Conservation (phyloP, 1,140 invertebrate genomes). For the Scaptomyza pallida region DNA sequence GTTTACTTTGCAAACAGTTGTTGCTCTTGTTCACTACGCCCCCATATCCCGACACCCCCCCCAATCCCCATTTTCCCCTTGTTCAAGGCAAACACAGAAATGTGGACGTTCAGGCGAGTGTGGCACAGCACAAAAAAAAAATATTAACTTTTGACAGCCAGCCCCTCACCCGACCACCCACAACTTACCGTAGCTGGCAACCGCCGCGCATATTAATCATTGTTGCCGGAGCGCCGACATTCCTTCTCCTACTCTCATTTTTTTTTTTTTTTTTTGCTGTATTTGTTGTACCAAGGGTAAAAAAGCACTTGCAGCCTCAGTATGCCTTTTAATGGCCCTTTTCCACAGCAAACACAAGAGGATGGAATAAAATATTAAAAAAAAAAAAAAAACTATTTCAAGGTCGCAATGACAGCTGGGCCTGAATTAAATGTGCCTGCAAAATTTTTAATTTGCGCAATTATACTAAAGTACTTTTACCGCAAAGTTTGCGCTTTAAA, state of each 20-base stretch:
- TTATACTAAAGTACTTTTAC: slow-evolving; percentile 15
- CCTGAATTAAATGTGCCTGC: slow-evolving; percentile 40
- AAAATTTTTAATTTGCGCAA: slow-evolving; percentile 38
- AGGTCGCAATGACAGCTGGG: slow-evolving; percentile 64
- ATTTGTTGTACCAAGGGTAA: slow-evolving; percentile 53
- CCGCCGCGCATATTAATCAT: slow-evolving; percentile 75
- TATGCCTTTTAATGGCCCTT: slow-evolving; percentile 59
- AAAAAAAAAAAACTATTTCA: slow-evolving; percentile 48
- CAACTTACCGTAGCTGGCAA: slow-evolving; percentile 20
- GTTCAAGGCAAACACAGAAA: slow-evolving; percentile 42
- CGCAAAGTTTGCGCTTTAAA: not conserved
- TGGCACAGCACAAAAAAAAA: slow-evolving; percentile 46
- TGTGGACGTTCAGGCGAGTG: slow-evolving; percentile 23
- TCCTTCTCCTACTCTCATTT: slow-evolving; percentile 17
- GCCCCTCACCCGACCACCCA: slow-evolving; percentile 1
- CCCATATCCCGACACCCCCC: no score
- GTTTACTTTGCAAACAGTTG: slow-evolving; percentile 78
- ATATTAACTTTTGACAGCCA: slow-evolving; percentile 75
- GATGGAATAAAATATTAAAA: not conserved
- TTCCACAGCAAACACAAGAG: slow-evolving; percentile 2
- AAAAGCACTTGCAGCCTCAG: slow-evolving; percentile 45
- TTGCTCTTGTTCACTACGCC: slow-evolving; percentile 30
- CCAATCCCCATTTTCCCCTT: not conserved
- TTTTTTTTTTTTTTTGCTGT: slow-evolving; percentile 13
- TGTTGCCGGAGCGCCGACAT: slow-evolving; percentile 42